Percentiles rank a stretch among this genome's conserved stretches.
Evolutionary conservation across 1,140 invertebrate species (phyloP).

Genomic region (Drosophila athabasca): DNA sequence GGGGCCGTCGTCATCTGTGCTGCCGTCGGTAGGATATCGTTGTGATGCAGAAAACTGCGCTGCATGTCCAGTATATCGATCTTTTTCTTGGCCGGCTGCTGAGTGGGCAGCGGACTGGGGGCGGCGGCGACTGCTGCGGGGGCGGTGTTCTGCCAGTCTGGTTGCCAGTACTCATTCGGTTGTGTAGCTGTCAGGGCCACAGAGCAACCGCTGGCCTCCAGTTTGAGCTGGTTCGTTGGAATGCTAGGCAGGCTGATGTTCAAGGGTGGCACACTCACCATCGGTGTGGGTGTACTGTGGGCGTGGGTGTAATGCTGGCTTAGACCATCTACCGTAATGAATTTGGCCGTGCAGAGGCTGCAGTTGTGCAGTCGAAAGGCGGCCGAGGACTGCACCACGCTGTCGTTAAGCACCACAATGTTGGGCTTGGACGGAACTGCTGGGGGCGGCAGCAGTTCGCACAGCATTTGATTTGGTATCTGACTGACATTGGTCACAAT

Average conservation of each 20-base stretch:
- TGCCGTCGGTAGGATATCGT: conserved; percentile 50
- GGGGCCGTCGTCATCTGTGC: conserved; percentile 10
- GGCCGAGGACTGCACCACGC: conserved; percentile 72
- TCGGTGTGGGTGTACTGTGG: conserved; percentile 49
- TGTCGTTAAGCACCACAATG: conserved; percentile 80
- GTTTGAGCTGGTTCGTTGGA: conserved; percentile 36
- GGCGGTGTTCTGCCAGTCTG: conserved; percentile 49
- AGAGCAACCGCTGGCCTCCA: conserved; percentile 36
- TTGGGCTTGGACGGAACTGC: conserved; percentile 58
- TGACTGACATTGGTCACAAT: conserved; percentile 80
- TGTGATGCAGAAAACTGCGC: conserved; percentile 68
- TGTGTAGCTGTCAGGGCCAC: conserved; percentile 10
- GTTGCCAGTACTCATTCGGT: conserved; percentile 50
- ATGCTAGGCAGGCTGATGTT: conserved; percentile 35
- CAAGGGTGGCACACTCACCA: conserved; percentile 64
- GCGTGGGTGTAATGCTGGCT: conserved; percentile 64
- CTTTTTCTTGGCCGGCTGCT: conserved; percentile 50
- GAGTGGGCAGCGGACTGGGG: conserved; percentile 15
- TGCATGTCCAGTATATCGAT: conserved; percentile 76
- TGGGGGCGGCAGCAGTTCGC: conserved; percentile 49
- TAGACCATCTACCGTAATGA: conserved; percentile 70
- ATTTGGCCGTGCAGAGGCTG: conserved; percentile 64
- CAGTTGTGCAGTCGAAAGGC: conserved; percentile 74
- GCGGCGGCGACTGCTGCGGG: too few species aligned
- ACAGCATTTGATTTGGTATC: conserved; percentile 60